A percentile compares a stretch with the other conserved stretches of the same genome.
phyloP scores from a whole-genome alignment of 2,113 vertebrate species.

The Okapia johnstoni region DNA sequence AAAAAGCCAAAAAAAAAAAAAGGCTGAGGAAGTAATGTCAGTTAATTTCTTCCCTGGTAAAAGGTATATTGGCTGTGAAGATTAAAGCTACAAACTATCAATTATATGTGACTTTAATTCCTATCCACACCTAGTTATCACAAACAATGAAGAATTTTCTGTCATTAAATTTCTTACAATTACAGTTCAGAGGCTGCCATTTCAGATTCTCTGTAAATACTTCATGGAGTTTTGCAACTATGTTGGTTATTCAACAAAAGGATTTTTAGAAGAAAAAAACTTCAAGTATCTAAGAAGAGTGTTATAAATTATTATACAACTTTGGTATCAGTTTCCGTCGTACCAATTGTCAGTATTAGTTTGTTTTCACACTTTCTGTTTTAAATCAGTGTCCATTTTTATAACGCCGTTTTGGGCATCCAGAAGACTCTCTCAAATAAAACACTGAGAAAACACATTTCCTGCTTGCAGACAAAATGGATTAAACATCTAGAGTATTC shows the following conservation, averaged over 20 bases:
- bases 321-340: not conserved
- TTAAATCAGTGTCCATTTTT: not conserved
- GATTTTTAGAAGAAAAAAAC: not conserved
- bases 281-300: not conserved
- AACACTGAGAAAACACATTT: slow-evolving; percentile 5
- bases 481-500: slow-evolving; percentile 20
- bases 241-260: not conserved
- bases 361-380: not conserved
- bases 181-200: not conserved
- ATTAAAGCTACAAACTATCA: not conserved
- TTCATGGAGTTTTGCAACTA: not conserved
- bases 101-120: slow-evolving; percentile 4
- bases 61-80: not conserved
- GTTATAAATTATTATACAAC: not conserved
- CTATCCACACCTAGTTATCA: not conserved
- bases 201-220: not conserved
- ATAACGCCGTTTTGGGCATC: not conserved
- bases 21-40: not conserved
- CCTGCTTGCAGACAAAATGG: not conserved
- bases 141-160: slow-evolving; percentile 6
- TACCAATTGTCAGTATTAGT: not conserved
- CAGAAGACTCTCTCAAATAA: not conserved
- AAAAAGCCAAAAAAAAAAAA: not conserved
- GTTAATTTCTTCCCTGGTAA: not conserved
- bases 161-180: not conserved